Percentiles rank a stretch among this genome's conserved stretches.
Evolutionary conservation across 2,888 invertebrate species (phyloP).

Genomic region (Polyommatus icarus): DNA sequence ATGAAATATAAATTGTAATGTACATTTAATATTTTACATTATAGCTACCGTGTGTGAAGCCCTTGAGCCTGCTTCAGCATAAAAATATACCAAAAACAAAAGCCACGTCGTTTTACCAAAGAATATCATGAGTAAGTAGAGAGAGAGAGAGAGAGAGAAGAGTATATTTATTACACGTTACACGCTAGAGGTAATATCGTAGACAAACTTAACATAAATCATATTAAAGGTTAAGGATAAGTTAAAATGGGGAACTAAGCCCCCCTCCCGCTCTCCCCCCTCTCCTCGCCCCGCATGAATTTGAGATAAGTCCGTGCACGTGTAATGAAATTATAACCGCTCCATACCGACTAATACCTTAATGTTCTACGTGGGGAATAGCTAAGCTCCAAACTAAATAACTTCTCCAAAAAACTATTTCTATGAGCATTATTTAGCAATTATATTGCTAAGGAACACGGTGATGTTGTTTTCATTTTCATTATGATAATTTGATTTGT

Average conservation of each 20-base stretch:
- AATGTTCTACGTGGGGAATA: constrained; percentile 10
- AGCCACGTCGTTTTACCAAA: neutral
- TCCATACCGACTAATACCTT: neutral
- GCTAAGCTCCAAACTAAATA: neutral
- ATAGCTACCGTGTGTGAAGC: no score
- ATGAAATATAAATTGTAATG: no score
- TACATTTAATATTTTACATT: no score
- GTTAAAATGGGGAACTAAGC: neutral
- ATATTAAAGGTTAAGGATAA: constrained; percentile 1
- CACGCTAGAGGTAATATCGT: neutral
- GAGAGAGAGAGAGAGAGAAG: no score
- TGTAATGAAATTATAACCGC: constrained; percentile 21
- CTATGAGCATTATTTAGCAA: neutral
- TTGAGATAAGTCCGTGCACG: constrained; percentile 13
- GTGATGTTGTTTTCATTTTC: no score
- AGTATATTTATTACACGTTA: neutral
- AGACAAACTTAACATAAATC: neutral
- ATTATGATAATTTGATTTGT: no score
- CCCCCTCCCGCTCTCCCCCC: neutral
- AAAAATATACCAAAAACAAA: neutral
- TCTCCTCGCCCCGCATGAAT: neutral
- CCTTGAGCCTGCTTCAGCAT: no score
- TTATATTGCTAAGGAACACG: no score
- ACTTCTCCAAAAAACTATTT: neutral
- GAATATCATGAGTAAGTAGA: neutral